phyloP scores from a whole-genome alignment of 2,888 invertebrate species.

The Tanytarsus gracilentus region DNA sequence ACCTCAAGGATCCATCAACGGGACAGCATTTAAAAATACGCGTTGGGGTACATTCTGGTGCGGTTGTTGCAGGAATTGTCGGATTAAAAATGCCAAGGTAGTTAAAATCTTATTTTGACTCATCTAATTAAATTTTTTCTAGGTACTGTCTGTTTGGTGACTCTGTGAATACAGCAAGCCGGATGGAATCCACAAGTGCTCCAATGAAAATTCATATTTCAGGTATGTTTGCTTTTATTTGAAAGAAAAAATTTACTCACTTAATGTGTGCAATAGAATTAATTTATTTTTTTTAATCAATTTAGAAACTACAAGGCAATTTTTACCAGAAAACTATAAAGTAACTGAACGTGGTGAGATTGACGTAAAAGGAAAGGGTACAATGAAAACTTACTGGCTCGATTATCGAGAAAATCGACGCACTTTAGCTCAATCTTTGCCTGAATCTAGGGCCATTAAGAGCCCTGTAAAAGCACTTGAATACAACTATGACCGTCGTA shows the following conservation, averaged over 20 bases:
- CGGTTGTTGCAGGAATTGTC: slow-evolving; percentile 88
- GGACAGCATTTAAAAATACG: slow-evolving; percentile 72
- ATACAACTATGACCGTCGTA: slow-evolving; percentile 12
- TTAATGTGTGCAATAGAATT: no score
- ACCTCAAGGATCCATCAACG: slow-evolving; percentile 86
- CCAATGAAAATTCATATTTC: slow-evolving; percentile 95
- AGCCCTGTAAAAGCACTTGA: slow-evolving; percentile 31
- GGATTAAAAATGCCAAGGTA: slow-evolving; percentile 84
- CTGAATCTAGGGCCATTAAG: slow-evolving; percentile 35
- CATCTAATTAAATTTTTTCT: slow-evolving; percentile 32
- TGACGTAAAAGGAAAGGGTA: slow-evolving; percentile 84
- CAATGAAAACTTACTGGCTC: slow-evolving; percentile 85
- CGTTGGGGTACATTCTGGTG: slow-evolving; percentile 83
- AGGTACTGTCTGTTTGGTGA: slow-evolving; percentile 78
- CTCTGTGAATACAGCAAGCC: slow-evolving; percentile 81
- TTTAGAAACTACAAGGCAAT: slow-evolving; percentile 73
- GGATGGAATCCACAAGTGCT: slow-evolving; percentile 88
- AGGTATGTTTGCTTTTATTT: no score
- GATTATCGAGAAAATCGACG: slow-evolving; percentile 54
- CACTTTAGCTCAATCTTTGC: slow-evolving; percentile 32
- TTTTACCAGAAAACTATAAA: slow-evolving; percentile 63
- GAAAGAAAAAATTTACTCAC: no score
- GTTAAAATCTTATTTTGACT: background rate
- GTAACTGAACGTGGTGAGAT: slow-evolving; percentile 74
- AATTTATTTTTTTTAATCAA: no score